Conservation (phyloP, 1,140 invertebrate species). For the Arion vulgaris region DNA sequence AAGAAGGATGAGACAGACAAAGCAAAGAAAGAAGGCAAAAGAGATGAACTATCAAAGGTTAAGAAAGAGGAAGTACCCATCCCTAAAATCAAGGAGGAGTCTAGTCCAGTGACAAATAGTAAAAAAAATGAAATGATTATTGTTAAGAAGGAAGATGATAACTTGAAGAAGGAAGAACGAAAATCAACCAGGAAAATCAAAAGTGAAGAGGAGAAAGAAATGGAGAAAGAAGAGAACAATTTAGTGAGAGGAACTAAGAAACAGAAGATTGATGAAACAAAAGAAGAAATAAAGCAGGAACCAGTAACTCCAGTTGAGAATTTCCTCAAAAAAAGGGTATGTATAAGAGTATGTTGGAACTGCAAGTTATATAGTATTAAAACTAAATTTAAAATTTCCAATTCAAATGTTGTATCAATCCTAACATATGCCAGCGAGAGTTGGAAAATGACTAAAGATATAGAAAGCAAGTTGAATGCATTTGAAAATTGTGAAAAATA, state of each 20-base stretch:
- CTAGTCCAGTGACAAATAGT: background rate
- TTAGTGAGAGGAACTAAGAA: conserved; percentile 46
- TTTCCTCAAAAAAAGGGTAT: conserved; percentile 73
- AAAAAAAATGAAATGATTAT: background rate
- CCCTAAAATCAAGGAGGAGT: background rate
- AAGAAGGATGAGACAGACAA: conserved; percentile 34
- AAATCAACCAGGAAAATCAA: conserved; percentile 35
- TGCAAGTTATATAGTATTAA: no score
- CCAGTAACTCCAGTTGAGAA: conserved; percentile 42
- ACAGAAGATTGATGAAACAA: conserved; percentile 68
- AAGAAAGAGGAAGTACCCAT: background rate
- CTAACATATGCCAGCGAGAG: no score
- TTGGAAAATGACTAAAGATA: no score
- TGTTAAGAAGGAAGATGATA: background rate
- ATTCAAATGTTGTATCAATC: no score
- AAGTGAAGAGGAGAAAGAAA: conserved; percentile 34
- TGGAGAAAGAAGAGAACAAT: conserved; percentile 34
- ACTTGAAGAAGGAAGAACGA: background rate
- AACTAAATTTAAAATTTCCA: no score
- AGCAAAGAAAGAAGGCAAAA: background rate
- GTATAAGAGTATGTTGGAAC: background rate
- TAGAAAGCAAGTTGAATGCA: no score
- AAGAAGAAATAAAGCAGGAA: conserved; percentile 63
- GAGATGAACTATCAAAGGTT: background rate
- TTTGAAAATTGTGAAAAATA: no score